Base-by-base conservation (phyloP, 2,113 vertebrate species). In the Aspidoscelis tigris region DNA sequence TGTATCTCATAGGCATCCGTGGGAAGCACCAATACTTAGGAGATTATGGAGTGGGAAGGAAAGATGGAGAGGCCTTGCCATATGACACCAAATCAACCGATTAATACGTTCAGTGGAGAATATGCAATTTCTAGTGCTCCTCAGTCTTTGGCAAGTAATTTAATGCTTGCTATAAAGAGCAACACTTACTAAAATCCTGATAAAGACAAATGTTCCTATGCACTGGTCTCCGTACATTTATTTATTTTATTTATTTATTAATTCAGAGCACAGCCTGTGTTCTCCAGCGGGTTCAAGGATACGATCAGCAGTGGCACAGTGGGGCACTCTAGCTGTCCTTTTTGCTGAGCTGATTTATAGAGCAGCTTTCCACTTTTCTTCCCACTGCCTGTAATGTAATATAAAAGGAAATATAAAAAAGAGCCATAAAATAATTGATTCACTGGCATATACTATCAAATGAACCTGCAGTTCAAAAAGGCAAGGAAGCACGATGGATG, bases 391-490 rank as follows among this genome's bases (percentile, higher is more conserved):
- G 73, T 85, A 93, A 88, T 81, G 82, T 79, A 89, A 87, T 83
- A 90, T 82, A 86, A 94, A 93, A 92, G 81, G 86, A 93, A 93
- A 93, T 91, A 92, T 83, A 90, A 92, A 94, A 90, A 84, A 41
- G 68, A 92, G 81, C 77, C 73, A 85, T 92, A 94, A 95, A 94
- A 94, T 90, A 95, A 93, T 91, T 93, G 91, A 94, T 94, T 92
- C 90, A 90, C 87, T 88, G 92, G 80, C 80, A 83, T 83, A 81
- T 84, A 89, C 76, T 85, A 90, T 87, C 73, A 89, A 93, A 94
- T 87, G 91, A 91, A 90, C 88, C 89, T 89, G 84, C 88, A 85
- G 90, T 90, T 92, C 88, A 91, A 86, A 91, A 87, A 93, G 82
- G 84, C 85, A 89, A 87, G 78, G 68, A n/a, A 91, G 87, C 84